Evolutionary conservation across 1,140 invertebrate genomes (phyloP).

Genomic region (Matsumurasca onukii): DNA sequence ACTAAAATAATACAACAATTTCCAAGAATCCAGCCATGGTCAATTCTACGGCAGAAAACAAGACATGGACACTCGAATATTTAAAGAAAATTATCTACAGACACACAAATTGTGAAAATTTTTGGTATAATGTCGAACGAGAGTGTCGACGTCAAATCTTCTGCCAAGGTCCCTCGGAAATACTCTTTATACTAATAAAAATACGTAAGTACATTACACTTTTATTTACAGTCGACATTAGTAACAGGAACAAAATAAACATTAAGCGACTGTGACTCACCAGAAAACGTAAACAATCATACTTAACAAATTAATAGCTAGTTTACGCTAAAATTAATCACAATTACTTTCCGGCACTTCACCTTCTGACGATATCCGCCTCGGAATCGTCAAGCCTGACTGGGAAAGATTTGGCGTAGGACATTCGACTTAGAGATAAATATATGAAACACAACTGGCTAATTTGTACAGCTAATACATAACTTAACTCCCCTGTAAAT

Average conservation of each 20-base stretch:
- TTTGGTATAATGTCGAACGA: background rate
- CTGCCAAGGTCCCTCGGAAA: background rate
- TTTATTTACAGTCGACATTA: constrained; percentile 21
- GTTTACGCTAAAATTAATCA: constrained; percentile 16
- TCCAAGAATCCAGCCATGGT: no score
- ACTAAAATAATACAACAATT: no score
- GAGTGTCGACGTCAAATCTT: background rate
- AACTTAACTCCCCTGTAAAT: no score
- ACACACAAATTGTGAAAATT: background rate
- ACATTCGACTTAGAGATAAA: background rate
- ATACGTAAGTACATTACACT: constrained; percentile 9
- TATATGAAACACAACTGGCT: background rate
- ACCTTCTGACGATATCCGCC: background rate
- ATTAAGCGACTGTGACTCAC: background rate
- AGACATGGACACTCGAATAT: background rate
- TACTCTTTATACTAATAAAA: background rate
- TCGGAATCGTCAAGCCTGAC: background rate
- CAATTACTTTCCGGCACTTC: constrained; percentile 16
- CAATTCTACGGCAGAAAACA: background rate
- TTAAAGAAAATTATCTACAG: background rate
- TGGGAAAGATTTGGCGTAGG: constrained; percentile 18
- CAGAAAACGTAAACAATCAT: constrained; percentile 22
- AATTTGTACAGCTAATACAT: background rate
- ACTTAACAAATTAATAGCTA: constrained; percentile 20
- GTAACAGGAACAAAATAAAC: constrained; percentile 25